Percentiles rank a stretch among this genome's conserved stretches.
Conservation (phyloP, 2,888 invertebrate genomes). For the Dynastes tityus region DNA sequence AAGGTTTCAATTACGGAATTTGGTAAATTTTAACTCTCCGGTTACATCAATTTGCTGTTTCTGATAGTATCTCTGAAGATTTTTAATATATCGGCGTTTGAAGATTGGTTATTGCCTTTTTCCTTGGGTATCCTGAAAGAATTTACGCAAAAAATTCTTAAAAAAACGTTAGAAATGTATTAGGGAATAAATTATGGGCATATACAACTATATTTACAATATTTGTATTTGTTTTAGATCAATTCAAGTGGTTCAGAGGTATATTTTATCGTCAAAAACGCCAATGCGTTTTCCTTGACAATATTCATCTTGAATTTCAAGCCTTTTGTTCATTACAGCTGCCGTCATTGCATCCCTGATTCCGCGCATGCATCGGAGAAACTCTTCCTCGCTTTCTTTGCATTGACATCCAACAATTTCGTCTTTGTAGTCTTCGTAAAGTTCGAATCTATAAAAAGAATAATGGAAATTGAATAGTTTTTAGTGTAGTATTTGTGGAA, state of each 20-base stretch:
- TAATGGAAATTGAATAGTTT: neutral
- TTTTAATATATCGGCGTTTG: too few relatives aligned
- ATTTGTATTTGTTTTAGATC: neutral
- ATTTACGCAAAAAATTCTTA: too few relatives aligned
- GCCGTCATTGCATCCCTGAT: constrained; percentile 22
- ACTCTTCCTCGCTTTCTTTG: neutral
- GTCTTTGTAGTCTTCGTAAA: constrained; percentile 32
- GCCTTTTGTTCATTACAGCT: constrained; percentile 8
- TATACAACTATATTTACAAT: neutral
- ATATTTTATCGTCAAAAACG: neutral
- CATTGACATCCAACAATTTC: constrained; percentile 28
- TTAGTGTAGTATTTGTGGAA: too few relatives aligned
- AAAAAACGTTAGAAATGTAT: too few relatives aligned
- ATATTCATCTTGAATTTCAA: neutral
- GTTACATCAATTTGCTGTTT: too few relatives aligned
- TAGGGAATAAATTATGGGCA: too few relatives aligned
- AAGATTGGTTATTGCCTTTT: too few relatives aligned
- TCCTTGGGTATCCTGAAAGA: too few relatives aligned
- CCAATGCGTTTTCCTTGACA: neutral
- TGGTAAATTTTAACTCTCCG: too few relatives aligned
- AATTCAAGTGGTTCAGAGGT: neutral
- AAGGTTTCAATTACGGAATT: too few relatives aligned
- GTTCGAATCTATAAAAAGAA: constrained; percentile 13
- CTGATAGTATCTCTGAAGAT: too few relatives aligned
- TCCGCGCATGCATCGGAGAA: constrained; percentile 20